These are phyloP conservation scores for Antitype chi DNA, from an alignment of 2,888 invertebrate genomes.

Conservation along the genomic window DNA sequence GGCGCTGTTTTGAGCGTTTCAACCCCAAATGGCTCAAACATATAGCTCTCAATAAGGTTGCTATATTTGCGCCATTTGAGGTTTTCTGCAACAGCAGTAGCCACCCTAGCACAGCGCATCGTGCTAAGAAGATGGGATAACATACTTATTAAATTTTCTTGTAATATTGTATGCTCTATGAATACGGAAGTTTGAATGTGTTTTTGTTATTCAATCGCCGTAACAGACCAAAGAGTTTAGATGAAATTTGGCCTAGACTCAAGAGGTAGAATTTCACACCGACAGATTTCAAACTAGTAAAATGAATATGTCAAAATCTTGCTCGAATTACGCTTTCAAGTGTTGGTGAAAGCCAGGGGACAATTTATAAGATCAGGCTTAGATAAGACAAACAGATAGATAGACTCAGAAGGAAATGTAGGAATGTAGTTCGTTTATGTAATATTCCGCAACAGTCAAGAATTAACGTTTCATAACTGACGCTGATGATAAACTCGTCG, in stretches of 20 bases:
- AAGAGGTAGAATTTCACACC: constrained; percentile 36
- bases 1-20: no score
- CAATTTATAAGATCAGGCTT: constrained; percentile 27
- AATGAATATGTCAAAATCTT: constrained; percentile 33
- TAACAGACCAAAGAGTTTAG: background rate
- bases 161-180: constrained; percentile 2
- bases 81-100: background rate
- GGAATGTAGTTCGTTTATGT: constrained; percentile 32
- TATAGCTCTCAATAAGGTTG: no score
- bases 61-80: background rate
- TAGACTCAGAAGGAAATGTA: constrained; percentile 21
- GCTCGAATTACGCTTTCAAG: constrained; percentile 28
- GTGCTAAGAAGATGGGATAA: no score
- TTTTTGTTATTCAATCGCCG: constrained; percentile 28
- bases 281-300: background rate
- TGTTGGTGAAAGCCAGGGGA: constrained; percentile 30
- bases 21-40: background rate
- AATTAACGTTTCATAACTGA: constrained; percentile 45
- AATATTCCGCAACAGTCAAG: constrained; percentile 34
- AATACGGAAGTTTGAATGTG: constrained; percentile 7
- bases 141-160: background rate
- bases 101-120: no score
- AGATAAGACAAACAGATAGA: constrained; percentile 20
- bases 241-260: constrained; percentile 24
- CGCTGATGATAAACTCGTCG: constrained; percentile 14